Base-by-base conservation (phyloP, 2,797 vertebrate species). In the Acestrorhynchus altus region DNA sequence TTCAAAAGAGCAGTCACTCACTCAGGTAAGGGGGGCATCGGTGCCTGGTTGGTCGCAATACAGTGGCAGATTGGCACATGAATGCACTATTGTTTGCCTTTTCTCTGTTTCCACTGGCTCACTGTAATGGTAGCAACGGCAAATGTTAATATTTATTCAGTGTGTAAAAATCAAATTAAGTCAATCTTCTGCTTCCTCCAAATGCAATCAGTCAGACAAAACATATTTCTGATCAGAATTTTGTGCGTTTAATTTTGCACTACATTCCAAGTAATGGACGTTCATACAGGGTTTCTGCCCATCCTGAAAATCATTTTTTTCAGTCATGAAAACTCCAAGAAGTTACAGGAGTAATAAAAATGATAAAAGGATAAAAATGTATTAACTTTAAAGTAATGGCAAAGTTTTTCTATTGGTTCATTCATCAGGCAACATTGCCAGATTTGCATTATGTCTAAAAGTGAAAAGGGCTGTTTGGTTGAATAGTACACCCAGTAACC, bases 1-100 rank as follows among this genome's bases (percentile, higher is more conserved):
- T 31, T 74, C 78, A 74, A 70, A 75, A 80, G 57, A 68, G 26
- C 49, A 80, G 57, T 71, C 78, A 47, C 24, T 70, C 66, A 66
- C 16, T n/a, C 73, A 65, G 66, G 72, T 69, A 65, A 64, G 13
- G 8, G 57, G 57, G 13, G 12, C n/a, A 35, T 56, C 49, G 65
- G 47, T 74, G 65, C 47, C 20, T 18, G 15, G 26, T 40, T 22
- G 26, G 65, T 70, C 72, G 71, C 77, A 68, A 28, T 49, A 20
- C 2, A n/a, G 42, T 10, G 47, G 22, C 8, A 71, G 72, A 75
- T 65, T 75, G 59, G 57, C 78, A 65, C 59, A 65, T 70, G 44
- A 71, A 67, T 71, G 65, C 59, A 11, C 24, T 7, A 24, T 35
- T 68, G 61, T 73, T 16, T 13, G 24, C 26, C 35, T 47, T 59